These are phyloP conservation scores for Lamellibrachia satsuma DNA, from an alignment of 2,888 invertebrate genomes.

Conservation along the genomic window DNA sequence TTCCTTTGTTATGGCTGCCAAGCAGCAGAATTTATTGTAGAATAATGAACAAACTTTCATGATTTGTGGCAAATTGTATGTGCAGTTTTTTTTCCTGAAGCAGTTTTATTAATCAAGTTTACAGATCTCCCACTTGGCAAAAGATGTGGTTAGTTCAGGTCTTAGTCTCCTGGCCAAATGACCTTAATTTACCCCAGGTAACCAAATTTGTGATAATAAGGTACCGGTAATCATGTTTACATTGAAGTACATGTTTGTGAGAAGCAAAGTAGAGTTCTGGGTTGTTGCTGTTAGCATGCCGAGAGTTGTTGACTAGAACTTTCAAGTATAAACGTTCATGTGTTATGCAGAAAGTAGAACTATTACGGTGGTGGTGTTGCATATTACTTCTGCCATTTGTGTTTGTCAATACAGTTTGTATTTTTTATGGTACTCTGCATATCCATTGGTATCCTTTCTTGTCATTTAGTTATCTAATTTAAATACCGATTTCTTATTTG, in stretches of 20 bases:
- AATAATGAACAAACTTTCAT: too few species aligned
- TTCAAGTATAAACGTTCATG: neutral
- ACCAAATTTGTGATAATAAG: too few species aligned
- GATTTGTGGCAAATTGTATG: too few species aligned
- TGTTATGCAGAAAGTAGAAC: neutral
- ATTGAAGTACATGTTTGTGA: too few species aligned
- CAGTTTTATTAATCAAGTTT: too few species aligned
- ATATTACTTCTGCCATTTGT: neutral
- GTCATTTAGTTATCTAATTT: too few species aligned
- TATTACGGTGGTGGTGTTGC: neutral
- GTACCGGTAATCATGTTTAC: too few species aligned
- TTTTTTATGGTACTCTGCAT: neutral
- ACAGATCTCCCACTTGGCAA: neutral
- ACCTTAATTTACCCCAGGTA: neutral
- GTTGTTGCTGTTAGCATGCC: neutral
- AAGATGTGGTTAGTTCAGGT: neutral
- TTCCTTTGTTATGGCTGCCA: too few species aligned
- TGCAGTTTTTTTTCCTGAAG: too few species aligned
- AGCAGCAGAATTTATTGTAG: too few species aligned
- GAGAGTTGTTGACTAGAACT: neutral
- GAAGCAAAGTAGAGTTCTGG: neutral
- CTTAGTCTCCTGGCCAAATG: neutral
- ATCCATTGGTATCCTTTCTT: neutral
- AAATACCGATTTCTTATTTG: too few species aligned
- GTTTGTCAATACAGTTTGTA: neutral